Evolutionary conservation across 2,888 invertebrate genomes (phyloP).

Genomic region (Pecten maximus): DNA sequence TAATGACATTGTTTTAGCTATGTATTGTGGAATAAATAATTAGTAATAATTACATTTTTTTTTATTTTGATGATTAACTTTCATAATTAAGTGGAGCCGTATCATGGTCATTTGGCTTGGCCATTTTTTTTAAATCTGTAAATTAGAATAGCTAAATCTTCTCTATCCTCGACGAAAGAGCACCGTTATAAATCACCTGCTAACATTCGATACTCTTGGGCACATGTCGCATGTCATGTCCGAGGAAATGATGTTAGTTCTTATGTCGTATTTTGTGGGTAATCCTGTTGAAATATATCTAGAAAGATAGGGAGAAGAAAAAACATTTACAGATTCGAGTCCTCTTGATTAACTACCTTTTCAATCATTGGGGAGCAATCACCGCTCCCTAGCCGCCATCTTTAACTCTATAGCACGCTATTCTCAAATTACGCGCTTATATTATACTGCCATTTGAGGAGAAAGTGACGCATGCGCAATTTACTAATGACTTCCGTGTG

Average conservation of each 20-base stretch:
- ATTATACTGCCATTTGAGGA: not conserved
- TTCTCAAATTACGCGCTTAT: constrained; percentile 28
- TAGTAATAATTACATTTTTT: no score
- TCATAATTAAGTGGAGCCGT: no score
- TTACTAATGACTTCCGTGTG: not conserved
- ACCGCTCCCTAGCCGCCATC: not conserved
- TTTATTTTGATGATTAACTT: no score
- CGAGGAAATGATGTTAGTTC: not conserved
- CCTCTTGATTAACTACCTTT: not conserved
- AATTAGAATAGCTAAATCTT: no score
- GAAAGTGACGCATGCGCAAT: constrained; percentile 7
- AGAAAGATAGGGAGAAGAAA: not conserved
- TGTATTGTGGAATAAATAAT: no score
- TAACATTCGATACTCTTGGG: not conserved
- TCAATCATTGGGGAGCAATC: not conserved
- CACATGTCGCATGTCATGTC: not conserved
- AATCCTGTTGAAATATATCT: not conserved
- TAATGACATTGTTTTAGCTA: no score
- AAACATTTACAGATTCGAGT: not conserved
- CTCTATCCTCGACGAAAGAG: no score
- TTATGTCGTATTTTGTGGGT: not conserved
- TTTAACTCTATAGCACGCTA: not conserved
- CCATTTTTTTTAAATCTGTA: no score
- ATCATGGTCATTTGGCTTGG: no score
- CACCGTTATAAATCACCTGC: not conserved